These are phyloP conservation scores for Eristalis pertinax DNA, from an alignment of 2,888 invertebrate species.

Conservation along the genomic window DNA sequence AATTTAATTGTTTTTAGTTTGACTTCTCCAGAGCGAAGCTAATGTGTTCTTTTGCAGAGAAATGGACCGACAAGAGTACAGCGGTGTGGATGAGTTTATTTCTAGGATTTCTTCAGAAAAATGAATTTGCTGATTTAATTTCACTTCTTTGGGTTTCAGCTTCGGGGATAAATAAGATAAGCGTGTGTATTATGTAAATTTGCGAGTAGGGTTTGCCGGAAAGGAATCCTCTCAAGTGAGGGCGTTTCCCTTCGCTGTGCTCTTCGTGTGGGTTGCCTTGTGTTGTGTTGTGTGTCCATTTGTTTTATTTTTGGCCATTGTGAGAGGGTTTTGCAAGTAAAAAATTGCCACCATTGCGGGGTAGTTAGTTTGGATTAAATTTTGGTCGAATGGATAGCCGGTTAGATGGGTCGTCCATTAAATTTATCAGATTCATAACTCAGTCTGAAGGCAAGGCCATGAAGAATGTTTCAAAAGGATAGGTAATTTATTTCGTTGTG, in stretches of 20 bases:
- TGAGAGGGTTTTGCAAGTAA: not conserved
- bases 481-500: too few relatives aligned
- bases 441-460: not conserved
- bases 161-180: not conserved
- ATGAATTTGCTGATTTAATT: not conserved
- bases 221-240: not conserved
- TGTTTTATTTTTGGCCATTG: not conserved
- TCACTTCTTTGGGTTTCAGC: not conserved
- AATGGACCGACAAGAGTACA: not conserved
- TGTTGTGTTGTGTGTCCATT: too few relatives aligned
- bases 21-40: not conserved
- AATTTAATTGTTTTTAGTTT: constrained; percentile 31
- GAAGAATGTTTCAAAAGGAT: too few relatives aligned
- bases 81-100: not conserved
- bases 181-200: not conserved
- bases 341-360: not conserved
- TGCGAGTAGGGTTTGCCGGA: not conserved
- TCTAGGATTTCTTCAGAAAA: not conserved
- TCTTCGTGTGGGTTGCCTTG: not conserved
- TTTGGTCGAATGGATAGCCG: not conserved
- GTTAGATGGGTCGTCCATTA: not conserved
- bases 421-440: not conserved
- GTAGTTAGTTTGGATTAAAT: not conserved
- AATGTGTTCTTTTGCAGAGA: not conserved
- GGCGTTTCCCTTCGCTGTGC: not conserved